Evolutionary conservation across 2,797 vertebrate species (phyloP), one percentile per base, ranked within the genome.

Genomic region (Rhincodon typus): DNA sequence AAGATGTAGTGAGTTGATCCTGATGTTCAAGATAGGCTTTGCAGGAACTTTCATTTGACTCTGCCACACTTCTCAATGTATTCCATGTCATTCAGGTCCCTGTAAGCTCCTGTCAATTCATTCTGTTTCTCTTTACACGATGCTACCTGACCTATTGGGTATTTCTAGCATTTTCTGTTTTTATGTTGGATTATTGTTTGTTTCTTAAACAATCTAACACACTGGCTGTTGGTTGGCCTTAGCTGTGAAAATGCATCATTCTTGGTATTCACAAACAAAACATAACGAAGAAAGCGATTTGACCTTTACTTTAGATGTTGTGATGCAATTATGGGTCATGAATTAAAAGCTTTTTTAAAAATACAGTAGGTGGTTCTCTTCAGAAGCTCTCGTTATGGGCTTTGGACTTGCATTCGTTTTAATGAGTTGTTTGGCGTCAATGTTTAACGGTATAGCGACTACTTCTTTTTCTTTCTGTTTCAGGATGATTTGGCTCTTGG

Each of bases 231-330:
- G 46, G 86, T 87, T 87, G 21, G 19, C 27, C 86, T 53, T 87
- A 53, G 86, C 86, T 87, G 46, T 87, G 86, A 86, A 86, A 86
- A 87, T 87, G 46, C 84, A 87, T 50, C 86, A 53, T 8, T 25
- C 25, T 30, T 50, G 27, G 12, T 30, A 53, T 27, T 87, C 46
- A 53, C 50, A 15, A 50, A 87, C 27, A 87, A 87, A 87, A 50
- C 86, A 30, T 25, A 25, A 25, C 46, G 84, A 82, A 82, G 19
- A 42, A 38, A 38, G 72, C 12, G 77, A 21, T 19, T 5, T 82
- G 38, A 50, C 86, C 50, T 4, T 87, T 19, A 17, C 46, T 87
- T 87, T 27, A 53, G 86, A 87, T 87, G 27, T 27, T 50, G 86
- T 30, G 38, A 19, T 82, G 79, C 79, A 82, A 82, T 82, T 82